Base-by-base conservation (phyloP, 92 coral and sea anemone genomes). In the Bergia puertoricense region DNA sequence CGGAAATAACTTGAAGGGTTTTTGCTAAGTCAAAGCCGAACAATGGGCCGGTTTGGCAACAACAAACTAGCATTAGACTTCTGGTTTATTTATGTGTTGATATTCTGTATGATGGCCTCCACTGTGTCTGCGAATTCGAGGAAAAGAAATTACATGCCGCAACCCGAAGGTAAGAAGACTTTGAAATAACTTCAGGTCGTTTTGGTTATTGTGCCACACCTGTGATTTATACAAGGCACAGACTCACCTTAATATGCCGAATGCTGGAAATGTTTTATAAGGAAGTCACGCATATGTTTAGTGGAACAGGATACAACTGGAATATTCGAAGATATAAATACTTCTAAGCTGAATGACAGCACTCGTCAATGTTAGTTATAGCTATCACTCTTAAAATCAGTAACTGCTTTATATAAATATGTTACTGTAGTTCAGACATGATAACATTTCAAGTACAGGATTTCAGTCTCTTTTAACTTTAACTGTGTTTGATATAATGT, bases 71-170 rank as follows among this genome's bases (percentile, higher is more conserved):
- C 8, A 51, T 3, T 46, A 8, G 78, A 5, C 65, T 71, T 71
- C 39, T 84, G 54, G 51, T 38, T 71, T 20, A 45, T 15, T 13
- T 11, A 36, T 48, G 44, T 84, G 78, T 72, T 84, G 36, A 48
- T 71, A 6, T 8, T 84, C 20, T 71, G 43, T 72, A 1, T 36
- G 57, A 73, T 14, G 75, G 59, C 59, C 59, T 39, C 66, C 38
- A 68, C 30, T 37, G 14, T n/a, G 48, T 46, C 87, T 36, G 77
- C 59, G 59, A 54, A 54, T 54, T 54, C 23, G 67, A 71, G 36
- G 57, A 30, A 15, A 72, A 71, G 79, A 71, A 84, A 46, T 16
- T 71, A 84, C 77, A 84, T 84, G 87, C 87, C 87, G 4, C 87
- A 84, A 84, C 79, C 87, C 22, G 87, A 71, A 69, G 87, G 87